Evolutionary conservation across 2,888 invertebrate genomes (phyloP), one percentile per base, ranked within the genome.

Genomic region (Diarsia dahlii): DNA sequence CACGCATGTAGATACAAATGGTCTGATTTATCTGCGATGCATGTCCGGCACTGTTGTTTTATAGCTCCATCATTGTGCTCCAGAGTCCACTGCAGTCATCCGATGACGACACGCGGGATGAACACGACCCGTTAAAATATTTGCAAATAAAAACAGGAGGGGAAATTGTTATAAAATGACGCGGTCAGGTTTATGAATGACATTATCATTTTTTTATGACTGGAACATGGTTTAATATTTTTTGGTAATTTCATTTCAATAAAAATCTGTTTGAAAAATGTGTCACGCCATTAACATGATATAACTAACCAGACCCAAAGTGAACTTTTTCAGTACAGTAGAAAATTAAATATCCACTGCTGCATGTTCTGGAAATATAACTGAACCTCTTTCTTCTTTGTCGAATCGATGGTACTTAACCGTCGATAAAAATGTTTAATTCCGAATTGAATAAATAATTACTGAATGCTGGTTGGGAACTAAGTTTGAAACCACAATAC

Each of bases 11-110:
- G 90, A 89, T 90, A 91, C 92, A 92, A 92, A 91, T 91, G 91
- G 88, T 89, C 90, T 93, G 93, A 94, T 94, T 94, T 94, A 94
- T 94, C 90, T 89, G 87, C 89, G 87, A 89, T 89, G 90, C 91
- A 90, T 90, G 93, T 91, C 91, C 90, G 89, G 87, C 89, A 79
- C 86, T 92, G 90, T 91, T 93, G 92, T 93, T 94, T 94, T 94
- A 94, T 94, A 90, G 92, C 90, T 88, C 87, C 87, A 91, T 93
- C 91, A 91, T 92, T 90, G 91, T 91, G 85, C 88, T 88, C 87
- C 84, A 82, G 90, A 90, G 88, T 89, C 90, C 91, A 91, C 88
- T 89, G 90, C 91, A 90, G 90, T 90, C 86, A 90, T 87, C 70
- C 50, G 78, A 80, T 82, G 87, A 87, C 74, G 86, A 85, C 83